Evolutionary conservation across 2,888 invertebrate genomes (phyloP).

Genomic region (Nipponacmea schrenckii): DNA sequence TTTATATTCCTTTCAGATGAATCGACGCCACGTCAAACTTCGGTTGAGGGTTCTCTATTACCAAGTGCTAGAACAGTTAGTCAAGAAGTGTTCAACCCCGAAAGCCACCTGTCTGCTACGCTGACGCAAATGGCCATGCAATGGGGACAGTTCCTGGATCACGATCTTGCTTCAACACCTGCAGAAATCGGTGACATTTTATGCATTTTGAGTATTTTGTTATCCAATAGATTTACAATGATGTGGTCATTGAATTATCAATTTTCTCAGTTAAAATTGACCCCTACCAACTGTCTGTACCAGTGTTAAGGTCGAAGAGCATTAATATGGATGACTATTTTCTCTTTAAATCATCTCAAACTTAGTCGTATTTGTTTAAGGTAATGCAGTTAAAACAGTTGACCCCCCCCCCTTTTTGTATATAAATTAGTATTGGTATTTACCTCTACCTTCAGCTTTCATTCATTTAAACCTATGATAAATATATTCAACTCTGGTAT

Average conservation of each 20-base stretch:
- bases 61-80: background rate
- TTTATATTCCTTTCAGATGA: background rate
- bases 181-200: background rate
- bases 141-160: background rate
- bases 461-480: too few species aligned
- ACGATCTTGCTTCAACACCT: background rate
- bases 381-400: background rate
- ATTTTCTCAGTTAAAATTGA: too few species aligned
- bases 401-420: too few species aligned
- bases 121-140: background rate
- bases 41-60: background rate
- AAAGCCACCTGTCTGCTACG: background rate
- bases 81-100: background rate
- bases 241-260: too few species aligned
- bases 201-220: too few species aligned
- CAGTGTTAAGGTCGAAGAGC: too few species aligned
- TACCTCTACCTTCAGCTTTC: too few species aligned
- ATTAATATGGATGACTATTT: too few species aligned
- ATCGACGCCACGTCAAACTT: background rate
- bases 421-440: too few species aligned
- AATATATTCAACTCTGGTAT: background rate
- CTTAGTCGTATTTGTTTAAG: background rate
- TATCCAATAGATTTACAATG: background rate
- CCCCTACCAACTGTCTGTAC: too few species aligned
- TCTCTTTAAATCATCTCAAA: too few species aligned